Evolutionary conservation across 2,113 vertebrate genomes (phyloP).

Genomic region (Nibea albiflora): DNA sequence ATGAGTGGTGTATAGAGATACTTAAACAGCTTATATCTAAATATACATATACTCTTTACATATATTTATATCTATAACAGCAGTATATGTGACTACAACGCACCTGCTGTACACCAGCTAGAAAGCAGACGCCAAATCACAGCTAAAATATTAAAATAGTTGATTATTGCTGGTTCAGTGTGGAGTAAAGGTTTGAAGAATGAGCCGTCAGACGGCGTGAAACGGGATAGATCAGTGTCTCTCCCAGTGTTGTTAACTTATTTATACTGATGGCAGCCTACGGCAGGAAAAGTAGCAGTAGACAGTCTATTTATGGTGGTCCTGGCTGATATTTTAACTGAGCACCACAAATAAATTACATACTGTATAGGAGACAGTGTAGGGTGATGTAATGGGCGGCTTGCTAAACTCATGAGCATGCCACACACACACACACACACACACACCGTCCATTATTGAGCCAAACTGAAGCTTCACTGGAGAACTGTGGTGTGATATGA

Average conservation of each 20-base stretch:
- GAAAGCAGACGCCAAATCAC: not conserved
- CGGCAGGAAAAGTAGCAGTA: constrained; percentile 48
- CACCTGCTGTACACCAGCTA: not conserved
- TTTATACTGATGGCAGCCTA: constrained; percentile 56
- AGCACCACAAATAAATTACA: constrained; percentile 65
- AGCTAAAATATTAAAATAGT: not conserved
- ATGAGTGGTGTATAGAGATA: not conserved
- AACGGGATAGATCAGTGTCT: constrained; percentile 30
- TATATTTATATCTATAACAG: too few relatives aligned
- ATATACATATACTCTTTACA: too few relatives aligned
- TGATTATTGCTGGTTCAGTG: not conserved
- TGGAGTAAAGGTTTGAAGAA: not conserved
- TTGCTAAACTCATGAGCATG: constrained; percentile 31
- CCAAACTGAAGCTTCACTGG: constrained; percentile 13
- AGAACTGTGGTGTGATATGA: constrained; percentile 21
- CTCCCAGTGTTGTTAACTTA: constrained; percentile 47
- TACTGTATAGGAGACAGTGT: constrained; percentile 60
- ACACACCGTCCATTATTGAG: constrained; percentile 44
- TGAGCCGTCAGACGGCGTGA: not conserved
- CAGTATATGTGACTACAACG: not conserved
- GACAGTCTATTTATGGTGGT: constrained; percentile 69
- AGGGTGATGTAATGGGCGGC: constrained; percentile 60
- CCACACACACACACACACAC: too few relatives aligned
- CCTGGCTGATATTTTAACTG: constrained; percentile 65
- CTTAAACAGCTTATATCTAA: not conserved